phyloP scores from a whole-genome alignment of 2,113 vertebrate species.

The Phyllopteryx taeniolatus region DNA sequence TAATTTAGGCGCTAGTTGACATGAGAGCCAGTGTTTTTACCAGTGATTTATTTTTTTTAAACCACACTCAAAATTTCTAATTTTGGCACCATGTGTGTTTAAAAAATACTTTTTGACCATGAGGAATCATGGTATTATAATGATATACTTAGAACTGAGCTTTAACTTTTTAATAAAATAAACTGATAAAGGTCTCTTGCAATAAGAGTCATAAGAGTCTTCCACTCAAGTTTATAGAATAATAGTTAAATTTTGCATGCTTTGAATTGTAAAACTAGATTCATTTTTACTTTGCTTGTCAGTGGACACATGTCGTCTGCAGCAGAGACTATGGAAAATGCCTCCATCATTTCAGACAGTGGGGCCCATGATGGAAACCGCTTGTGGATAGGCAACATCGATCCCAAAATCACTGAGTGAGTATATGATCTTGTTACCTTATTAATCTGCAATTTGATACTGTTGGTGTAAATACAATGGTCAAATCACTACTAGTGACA shows the following conservation, averaged over 20 bases:
- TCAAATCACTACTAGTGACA: not conserved
- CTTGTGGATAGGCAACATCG: constrained; percentile 95
- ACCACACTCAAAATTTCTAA: no score
- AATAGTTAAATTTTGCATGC: no score
- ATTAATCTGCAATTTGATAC: not conserved
- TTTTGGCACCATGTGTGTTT: no score
- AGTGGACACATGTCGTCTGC: constrained; percentile 82
- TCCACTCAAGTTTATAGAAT: not conserved
- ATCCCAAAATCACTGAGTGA: constrained; percentile 97
- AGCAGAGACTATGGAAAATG: constrained; percentile 86
- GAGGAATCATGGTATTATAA: no score
- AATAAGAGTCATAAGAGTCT: not conserved
- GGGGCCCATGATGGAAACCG: constrained; percentile 89
- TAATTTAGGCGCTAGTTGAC: no score
- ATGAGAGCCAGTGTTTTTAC: no score
- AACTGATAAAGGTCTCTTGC: not conserved
- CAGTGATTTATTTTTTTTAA: no score
- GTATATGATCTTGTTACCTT: constrained; percentile 49
- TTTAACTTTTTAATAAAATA: not conserved
- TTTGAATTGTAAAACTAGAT: not conserved
- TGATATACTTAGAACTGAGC: no score
- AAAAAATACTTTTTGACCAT: no score
- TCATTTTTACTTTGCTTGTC: not conserved
- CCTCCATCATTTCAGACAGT: constrained; percentile 91
- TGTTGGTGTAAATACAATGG: not conserved